Evolutionary conservation across 2,797 vertebrate genomes (phyloP).

Genomic region (Sebastes taczanowskii): DNA sequence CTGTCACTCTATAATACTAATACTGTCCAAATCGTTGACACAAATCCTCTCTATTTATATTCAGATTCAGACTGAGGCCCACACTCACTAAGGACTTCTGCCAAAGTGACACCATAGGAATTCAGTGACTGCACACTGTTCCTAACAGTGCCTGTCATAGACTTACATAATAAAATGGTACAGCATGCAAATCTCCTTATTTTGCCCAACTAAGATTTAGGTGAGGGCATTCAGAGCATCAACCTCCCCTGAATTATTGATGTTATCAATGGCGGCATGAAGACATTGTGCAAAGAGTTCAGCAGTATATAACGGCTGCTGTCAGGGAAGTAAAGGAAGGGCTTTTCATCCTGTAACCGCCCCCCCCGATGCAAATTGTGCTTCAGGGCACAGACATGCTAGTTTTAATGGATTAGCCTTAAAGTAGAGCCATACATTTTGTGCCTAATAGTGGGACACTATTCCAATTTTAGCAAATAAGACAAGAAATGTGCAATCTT

Average conservation of each 20-base stretch:
- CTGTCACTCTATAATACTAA: not conserved
- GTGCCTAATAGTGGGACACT: too few relatives aligned
- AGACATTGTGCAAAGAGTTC: not conserved
- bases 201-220: not conserved
- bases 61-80: constrained; percentile 5
- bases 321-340: not conserved
- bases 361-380: not conserved
- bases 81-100: not conserved
- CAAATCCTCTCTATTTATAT: constrained; percentile 11
- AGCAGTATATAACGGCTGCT: not conserved
- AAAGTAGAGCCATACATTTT: not conserved
- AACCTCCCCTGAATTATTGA: not conserved
- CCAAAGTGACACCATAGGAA: not conserved
- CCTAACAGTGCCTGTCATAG: not conserved
- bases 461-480: not conserved
- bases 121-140: constrained; percentile 3
- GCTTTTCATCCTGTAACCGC: not conserved
- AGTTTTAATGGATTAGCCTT: not conserved
- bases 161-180: not conserved
- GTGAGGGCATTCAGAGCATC: not conserved
- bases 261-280: not conserved
- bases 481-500: not conserved
- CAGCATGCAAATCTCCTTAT: not conserved
- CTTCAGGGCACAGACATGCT: not conserved
- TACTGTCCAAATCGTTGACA: constrained; percentile 1